Evolutionary conservation across 2,888 invertebrate species (phyloP), one percentile per base, ranked within the genome.

Genomic region (Oithona nana): DNA sequence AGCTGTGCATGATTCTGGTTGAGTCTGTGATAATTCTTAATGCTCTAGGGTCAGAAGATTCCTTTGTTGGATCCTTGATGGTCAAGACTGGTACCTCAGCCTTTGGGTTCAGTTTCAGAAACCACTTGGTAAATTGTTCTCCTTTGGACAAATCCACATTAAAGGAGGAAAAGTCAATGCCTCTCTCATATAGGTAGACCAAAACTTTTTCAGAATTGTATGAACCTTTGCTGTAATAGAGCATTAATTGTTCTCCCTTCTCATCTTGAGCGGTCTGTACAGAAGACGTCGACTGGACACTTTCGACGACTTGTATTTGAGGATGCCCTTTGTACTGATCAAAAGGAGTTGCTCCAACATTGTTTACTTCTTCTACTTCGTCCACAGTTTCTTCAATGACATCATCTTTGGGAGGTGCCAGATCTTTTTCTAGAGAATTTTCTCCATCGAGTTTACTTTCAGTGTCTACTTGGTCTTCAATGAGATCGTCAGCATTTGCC

Each of bases 311-410:
- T 24, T 26, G 20, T 13, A 16, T 26, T 24, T 54, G 54, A 4
- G 24, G 24, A 16, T 54, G 54, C 20, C 26, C 24, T 6, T 20
- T 16, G 54, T 20, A 54, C 2, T 22, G 16, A 2, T 59, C 26
- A 59, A 59, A 59, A 16, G 59, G 59, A 48, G 48, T 48, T 2
- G 59, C 59, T 24, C 59, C 59, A 3, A 48, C n/a, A n/a, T n/a
- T n/a, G n/a, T n/a, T n/a, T n/a, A n/a, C 59, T 2, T 13, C 49
- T 13, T 20, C 11, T 20, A 59, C 48, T 3, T 31, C 13, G n/a
- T 22, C 22, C n/a, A 49, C 30, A 6, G 16, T 22, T 39, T 48
- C 49, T 22, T 48, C 49, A 13, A 59, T 16, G 22, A n/a, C 24
- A 48, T 11, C 11, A 13, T 57, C 8, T 39, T 39, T 6, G 16